phyloP scores from a whole-genome alignment of 2,113 vertebrate genomes.

The Rhabdornis inornatus region DNA sequence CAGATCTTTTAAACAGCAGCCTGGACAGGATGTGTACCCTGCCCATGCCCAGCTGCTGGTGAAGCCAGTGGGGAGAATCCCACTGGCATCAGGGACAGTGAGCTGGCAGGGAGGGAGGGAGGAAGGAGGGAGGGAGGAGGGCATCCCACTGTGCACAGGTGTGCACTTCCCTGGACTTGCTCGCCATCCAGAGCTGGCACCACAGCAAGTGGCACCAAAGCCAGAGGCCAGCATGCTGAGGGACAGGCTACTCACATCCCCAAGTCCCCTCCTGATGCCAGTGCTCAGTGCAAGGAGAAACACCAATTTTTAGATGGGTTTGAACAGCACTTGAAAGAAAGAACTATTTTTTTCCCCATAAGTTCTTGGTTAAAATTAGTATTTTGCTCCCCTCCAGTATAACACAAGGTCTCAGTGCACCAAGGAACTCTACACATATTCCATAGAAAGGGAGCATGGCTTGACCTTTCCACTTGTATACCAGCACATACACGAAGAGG shows the following conservation, averaged over 20 bases:
- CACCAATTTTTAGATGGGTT: background rate
- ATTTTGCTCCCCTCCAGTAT: background rate
- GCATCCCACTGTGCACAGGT: background rate
- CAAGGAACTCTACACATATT: background rate
- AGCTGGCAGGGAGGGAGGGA: background rate
- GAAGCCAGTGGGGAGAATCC: background rate
- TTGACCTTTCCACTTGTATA: background rate
- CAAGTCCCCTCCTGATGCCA: background rate
- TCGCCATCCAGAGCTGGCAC: background rate
- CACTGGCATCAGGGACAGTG: background rate
- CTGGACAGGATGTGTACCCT: background rate
- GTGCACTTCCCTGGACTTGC: background rate
- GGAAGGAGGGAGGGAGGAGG: background rate
- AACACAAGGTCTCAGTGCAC: background rate
- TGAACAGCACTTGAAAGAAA: background rate
- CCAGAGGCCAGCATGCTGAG: accelerated
- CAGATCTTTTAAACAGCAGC: background rate
- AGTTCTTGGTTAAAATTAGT: background rate
- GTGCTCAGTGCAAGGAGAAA: background rate
- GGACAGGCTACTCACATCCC: background rate
- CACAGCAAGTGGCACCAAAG: background rate
- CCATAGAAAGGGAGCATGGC: background rate
- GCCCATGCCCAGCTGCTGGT: background rate
- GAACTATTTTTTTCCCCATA: accelerated
- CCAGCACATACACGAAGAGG: background rate